Percentiles rank a stretch among this genome's conserved stretches.
phyloP scores from a whole-genome alignment of 92 coral and sea anemone species.

The Isaurus tuberculatus region DNA sequence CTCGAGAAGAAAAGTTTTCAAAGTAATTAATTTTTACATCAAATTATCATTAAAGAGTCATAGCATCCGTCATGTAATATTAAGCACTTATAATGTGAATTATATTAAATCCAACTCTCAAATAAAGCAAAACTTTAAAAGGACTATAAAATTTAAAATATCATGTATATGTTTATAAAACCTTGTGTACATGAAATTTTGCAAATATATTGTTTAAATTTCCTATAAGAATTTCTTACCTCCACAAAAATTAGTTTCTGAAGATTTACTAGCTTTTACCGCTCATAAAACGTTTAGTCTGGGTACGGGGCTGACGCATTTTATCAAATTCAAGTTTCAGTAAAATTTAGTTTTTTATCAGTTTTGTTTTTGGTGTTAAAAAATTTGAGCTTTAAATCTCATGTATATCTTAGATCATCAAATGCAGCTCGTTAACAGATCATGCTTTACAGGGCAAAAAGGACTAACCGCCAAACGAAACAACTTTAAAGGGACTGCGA shows the following conservation, averaged over 20 bases:
- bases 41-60: background rate
- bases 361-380: background rate
- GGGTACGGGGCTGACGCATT: conserved; percentile 28
- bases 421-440: too few species aligned
- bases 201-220: conserved; percentile 7
- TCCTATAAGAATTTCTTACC: background rate
- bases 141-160: conserved; percentile 48
- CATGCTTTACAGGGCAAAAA: too few species aligned
- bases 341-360: background rate
- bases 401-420: background rate
- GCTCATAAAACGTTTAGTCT: conserved; percentile 1
- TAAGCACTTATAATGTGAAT: background rate
- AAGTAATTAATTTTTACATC: background rate
- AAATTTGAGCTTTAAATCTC: background rate
- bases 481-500: too few species aligned
- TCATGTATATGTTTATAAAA: conserved; percentile 18
- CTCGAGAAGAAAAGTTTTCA: background rate
- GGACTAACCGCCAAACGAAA: too few species aligned
- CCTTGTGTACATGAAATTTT: background rate
- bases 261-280: background rate
- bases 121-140: conserved; percentile 25
- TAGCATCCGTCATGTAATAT: background rate
- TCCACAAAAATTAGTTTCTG: background rate
- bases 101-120: conserved; percentile 17
- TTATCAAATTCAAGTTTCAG: background rate